Conservation (phyloP, 92 coral and sea anemone species). For the Palythoa grandis region DNA sequence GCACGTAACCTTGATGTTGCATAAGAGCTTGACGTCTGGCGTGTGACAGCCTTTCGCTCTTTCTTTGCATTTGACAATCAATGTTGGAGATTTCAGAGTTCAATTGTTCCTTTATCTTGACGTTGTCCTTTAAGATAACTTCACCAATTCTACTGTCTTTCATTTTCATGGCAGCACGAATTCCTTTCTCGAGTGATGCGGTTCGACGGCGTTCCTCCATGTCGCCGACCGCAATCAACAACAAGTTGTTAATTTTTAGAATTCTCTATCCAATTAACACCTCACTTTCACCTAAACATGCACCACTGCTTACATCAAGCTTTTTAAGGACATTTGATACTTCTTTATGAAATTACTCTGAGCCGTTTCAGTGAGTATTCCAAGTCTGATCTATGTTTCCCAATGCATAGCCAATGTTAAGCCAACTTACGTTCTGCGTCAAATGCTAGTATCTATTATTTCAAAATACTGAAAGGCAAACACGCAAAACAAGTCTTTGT, state of each 20-base stretch:
- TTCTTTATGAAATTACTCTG: not conserved
- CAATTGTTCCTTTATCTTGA: slow-evolving; percentile 12
- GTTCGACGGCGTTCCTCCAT: slow-evolving; percentile 29
- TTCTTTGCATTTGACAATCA: slow-evolving; percentile 33
- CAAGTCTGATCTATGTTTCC: not conserved
- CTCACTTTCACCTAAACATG: not conserved
- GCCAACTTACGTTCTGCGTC: too few species aligned
- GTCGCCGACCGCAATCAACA: not conserved
- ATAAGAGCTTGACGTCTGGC: not conserved
- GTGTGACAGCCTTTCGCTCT: slow-evolving; percentile 14
- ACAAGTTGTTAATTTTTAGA: slow-evolving; percentile 5
- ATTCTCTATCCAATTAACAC: slow-evolving; percentile 15
- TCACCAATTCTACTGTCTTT: slow-evolving; percentile 33
- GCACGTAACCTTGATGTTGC: slow-evolving; percentile 2
- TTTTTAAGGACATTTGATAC: not conserved
- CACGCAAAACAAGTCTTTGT: not conserved
- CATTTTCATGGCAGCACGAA: slow-evolving; percentile 38
- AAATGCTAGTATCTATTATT: too few species aligned
- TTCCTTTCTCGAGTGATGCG: slow-evolving; percentile 12
- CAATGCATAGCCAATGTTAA: too few species aligned
- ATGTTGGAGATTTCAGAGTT: slow-evolving; percentile 17
- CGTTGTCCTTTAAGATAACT: slow-evolving; percentile 41
- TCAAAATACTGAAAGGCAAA: too few species aligned
- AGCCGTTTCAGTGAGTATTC: not conserved
- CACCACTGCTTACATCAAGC: not conserved